Percentiles rank a stretch among this genome's conserved stretches.
phyloP scores from a whole-genome alignment of 2,888 invertebrate species.

The Mongoloraphidia duomilia region DNA sequence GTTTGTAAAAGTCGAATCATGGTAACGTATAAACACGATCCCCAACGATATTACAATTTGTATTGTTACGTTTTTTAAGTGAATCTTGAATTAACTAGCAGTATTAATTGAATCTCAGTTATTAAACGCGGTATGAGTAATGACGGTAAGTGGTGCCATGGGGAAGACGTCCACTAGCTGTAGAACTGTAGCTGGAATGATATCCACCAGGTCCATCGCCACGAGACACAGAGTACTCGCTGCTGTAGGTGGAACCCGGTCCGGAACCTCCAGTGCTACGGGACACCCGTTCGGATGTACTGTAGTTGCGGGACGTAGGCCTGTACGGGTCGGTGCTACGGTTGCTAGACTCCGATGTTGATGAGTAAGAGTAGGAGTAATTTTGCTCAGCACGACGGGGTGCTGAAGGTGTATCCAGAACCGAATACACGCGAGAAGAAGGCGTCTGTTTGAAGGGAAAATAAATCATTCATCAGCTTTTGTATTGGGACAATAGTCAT shows the following conservation, averaged over 20 bases:
- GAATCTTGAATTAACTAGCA: too few species aligned
- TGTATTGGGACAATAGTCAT: too few species aligned
- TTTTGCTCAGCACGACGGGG: constrained; percentile 61
- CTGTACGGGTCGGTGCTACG: constrained; percentile 41
- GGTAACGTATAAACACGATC: too few species aligned
- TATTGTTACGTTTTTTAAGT: too few species aligned
- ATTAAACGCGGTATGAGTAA: constrained; percentile 75
- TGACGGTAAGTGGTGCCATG: constrained; percentile 72
- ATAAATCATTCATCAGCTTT: too few species aligned
- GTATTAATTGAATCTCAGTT: too few species aligned
- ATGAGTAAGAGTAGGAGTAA: constrained; percentile 72
- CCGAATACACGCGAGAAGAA: constrained; percentile 59
- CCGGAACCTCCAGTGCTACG: constrained; percentile 55
- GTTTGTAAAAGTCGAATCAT: too few species aligned
- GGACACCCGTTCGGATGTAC: constrained; percentile 50
- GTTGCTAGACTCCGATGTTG: constrained; percentile 37
- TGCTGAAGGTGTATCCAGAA: constrained; percentile 58
- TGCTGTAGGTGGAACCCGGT: constrained; percentile 47
- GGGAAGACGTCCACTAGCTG: constrained; percentile 65
- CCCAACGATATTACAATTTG: too few species aligned
- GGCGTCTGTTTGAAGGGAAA: constrained; percentile 47
- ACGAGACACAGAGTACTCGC: constrained; percentile 56
- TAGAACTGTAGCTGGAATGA: constrained; percentile 60
- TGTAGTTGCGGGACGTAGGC: constrained; percentile 42
- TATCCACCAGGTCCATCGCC: constrained; percentile 66